Evolutionary conservation across 2,113 vertebrate genomes (phyloP).

Genomic region (Lophotis ruficrista): DNA sequence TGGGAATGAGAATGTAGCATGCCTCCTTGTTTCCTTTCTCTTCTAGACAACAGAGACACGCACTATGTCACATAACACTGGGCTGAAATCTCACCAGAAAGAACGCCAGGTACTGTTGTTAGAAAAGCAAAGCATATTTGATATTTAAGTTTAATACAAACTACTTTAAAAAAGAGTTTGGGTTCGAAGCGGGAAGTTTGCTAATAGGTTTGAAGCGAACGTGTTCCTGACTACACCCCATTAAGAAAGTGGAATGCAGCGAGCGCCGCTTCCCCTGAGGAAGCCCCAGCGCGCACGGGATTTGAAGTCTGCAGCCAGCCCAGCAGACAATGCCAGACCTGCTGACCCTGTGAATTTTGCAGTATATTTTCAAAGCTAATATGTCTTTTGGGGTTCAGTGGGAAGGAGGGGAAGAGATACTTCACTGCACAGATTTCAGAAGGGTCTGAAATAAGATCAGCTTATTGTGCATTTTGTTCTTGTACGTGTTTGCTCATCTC

Average conservation of each 20-base stretch:
- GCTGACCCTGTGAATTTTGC: conserved; percentile 22
- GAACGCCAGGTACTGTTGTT: conserved; percentile 2
- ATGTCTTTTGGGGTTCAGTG: conserved; percentile 45
- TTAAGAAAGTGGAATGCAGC: conserved; percentile 76
- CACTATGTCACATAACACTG: neutral
- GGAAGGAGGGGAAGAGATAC: neutral
- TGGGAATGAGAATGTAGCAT: neutral
- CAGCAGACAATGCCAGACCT: conserved; percentile 35
- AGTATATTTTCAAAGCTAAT: conserved; percentile 58
- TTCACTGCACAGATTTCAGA: neutral
- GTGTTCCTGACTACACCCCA: conserved; percentile 79
- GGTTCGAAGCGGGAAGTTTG: conserved; percentile 49
- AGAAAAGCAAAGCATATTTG: conserved; percentile 44
- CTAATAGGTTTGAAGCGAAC: conserved; percentile 72
- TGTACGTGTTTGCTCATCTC: neutral
- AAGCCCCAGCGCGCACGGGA: conserved; percentile 45
- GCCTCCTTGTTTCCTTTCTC: neutral
- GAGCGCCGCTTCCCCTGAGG: conserved; percentile 52
- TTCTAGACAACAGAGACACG: neutral
- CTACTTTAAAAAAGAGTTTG: conserved; percentile 27
- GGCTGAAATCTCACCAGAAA: conserved; percentile 38
- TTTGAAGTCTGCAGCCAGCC: conserved; percentile 56
- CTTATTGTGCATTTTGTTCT: neutral
- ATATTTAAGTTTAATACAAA: conserved; percentile 55
- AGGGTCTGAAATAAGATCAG: neutral